These are phyloP conservation scores for Rotaria sp. DNA, from an alignment of 2,888 invertebrate species.

Conservation along the genomic window DNA sequence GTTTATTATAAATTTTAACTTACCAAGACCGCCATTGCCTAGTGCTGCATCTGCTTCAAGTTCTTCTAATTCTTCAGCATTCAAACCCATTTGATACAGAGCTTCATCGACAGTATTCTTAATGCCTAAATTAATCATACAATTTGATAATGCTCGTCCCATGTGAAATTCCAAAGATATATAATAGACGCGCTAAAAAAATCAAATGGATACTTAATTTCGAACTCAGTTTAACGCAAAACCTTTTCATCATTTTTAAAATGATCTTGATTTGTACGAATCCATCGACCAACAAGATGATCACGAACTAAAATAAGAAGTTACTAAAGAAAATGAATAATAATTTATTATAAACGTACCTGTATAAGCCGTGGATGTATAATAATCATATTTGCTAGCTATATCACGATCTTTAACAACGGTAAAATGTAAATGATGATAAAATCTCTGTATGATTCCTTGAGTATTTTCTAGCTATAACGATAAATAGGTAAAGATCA, in stretches of 20 bases:
- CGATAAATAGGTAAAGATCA: too few relatives aligned
- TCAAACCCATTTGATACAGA: constrained; percentile 84
- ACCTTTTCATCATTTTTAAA: constrained; percentile 94
- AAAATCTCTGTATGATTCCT: too few relatives aligned
- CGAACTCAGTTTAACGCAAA: neutral
- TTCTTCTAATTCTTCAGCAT: constrained; percentile 94
- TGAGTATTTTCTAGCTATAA: too few relatives aligned
- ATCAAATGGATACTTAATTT: neutral
- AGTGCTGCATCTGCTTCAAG: constrained; percentile 96
- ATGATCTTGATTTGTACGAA: constrained; percentile 95
- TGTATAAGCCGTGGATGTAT: too few relatives aligned
- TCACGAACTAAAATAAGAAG: constrained; percentile 77
- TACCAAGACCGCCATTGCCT: constrained; percentile 86
- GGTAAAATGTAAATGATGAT: too few relatives aligned
- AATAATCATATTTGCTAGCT: too few relatives aligned
- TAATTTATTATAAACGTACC: too few relatives aligned
- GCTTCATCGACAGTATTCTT: constrained; percentile 96
- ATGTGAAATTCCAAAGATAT: constrained; percentile 98
- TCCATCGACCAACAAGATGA: constrained; percentile 95
- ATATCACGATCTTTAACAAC: too few relatives aligned
- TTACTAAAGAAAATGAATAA: too few relatives aligned
- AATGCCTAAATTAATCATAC: constrained; percentile 97
- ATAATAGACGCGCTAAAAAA: constrained; percentile 80
- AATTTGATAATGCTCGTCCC: constrained; percentile 93
- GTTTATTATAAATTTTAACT: too few relatives aligned